Percentiles rank a stretch among this genome's conserved stretches.
These are phyloP conservation scores for Drosophila arawakana DNA, from an alignment of 1,140 invertebrate species.

Conservation along the genomic window DNA sequence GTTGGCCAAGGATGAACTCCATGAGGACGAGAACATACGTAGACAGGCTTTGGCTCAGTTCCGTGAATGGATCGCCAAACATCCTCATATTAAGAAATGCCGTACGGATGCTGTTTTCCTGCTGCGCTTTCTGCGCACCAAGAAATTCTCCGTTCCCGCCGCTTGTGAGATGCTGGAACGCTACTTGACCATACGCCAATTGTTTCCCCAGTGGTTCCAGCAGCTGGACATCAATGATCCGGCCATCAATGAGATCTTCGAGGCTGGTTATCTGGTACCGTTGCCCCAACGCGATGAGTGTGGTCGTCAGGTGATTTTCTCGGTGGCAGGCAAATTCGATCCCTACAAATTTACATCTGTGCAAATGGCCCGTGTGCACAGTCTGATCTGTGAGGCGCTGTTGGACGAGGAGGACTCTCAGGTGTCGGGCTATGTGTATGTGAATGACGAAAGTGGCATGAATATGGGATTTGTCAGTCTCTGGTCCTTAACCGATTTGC, in stretches of 20 bases:
- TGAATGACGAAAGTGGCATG: slow-evolving; percentile 93
- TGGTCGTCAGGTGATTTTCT: slow-evolving; percentile 91
- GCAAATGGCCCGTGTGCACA: slow-evolving; percentile 91
- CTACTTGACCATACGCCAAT: slow-evolving; percentile 92
- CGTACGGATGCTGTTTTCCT: slow-evolving; percentile 92
- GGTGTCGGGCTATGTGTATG: slow-evolving; percentile 90
- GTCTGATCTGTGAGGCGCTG: slow-evolving; percentile 90
- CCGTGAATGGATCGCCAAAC: slow-evolving; percentile 91
- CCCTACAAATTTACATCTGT: slow-evolving; percentile 90
- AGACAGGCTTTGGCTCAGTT: slow-evolving; percentile 89
- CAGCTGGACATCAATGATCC: slow-evolving; percentile 90
- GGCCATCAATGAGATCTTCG: slow-evolving; percentile 90
- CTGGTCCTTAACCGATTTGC: slow-evolving; percentile 92
- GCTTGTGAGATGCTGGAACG: slow-evolving; percentile 94
- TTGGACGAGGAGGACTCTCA: slow-evolving; percentile 93
- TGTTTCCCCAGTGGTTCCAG: slow-evolving; percentile 93
- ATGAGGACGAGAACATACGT: slow-evolving; percentile 89
- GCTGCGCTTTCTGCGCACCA: slow-evolving; percentile 92
- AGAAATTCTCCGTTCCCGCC: slow-evolving; percentile 93
- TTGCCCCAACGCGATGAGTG: slow-evolving; percentile 89
- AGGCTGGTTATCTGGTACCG: slow-evolving; percentile 92
- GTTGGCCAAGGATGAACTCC: slow-evolving; percentile 88
- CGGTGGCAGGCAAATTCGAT: slow-evolving; percentile 90
- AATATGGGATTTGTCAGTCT: slow-evolving; percentile 92
- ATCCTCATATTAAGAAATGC: slow-evolving; percentile 90